These are phyloP conservation scores for rabbit (Oryctolagus cuniculus) DNA, from an alignment of 2,113 vertebrate genomes.

Conservation along the genomic window DNA sequence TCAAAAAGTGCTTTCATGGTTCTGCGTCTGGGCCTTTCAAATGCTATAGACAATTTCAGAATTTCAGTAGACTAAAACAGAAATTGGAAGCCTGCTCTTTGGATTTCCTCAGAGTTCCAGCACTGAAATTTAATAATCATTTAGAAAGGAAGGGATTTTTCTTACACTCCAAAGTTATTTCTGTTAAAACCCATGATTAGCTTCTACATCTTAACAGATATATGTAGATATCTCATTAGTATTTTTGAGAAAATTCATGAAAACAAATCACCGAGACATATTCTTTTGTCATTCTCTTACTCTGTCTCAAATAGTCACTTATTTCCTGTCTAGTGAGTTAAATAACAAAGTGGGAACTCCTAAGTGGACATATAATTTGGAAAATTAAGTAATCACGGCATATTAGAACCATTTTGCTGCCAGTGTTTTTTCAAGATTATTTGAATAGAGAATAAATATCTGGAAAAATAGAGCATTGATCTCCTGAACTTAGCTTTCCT, in stretches of 20 bases:
- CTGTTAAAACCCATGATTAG: neutral
- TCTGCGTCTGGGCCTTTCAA: neutral
- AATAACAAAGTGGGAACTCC: neutral
- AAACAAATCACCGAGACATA: neutral
- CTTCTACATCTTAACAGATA: neutral
- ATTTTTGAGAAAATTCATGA: neutral
- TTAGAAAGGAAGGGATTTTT: neutral
- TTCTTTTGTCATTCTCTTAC: neutral
- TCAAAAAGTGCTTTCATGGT: neutral
- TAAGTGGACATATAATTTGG: neutral
- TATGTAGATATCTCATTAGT: neutral
- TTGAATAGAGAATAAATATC: neutral
- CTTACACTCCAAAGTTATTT: neutral
- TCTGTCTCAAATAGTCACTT: neutral
- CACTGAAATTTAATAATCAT: neutral
- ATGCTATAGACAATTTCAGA: conserved; percentile 6
- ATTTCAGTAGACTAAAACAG: conserved; percentile 4
- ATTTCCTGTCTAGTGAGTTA: neutral
- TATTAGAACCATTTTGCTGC: neutral
- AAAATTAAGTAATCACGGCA: neutral
- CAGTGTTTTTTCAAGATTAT: neutral
- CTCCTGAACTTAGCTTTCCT: neutral
- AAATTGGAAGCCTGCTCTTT: neutral
- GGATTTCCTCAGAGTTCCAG: neutral
- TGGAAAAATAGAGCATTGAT: neutral